Evolutionary conservation across 2,113 vertebrate genomes (phyloP).

Genomic region (Eurypyga helias): DNA sequence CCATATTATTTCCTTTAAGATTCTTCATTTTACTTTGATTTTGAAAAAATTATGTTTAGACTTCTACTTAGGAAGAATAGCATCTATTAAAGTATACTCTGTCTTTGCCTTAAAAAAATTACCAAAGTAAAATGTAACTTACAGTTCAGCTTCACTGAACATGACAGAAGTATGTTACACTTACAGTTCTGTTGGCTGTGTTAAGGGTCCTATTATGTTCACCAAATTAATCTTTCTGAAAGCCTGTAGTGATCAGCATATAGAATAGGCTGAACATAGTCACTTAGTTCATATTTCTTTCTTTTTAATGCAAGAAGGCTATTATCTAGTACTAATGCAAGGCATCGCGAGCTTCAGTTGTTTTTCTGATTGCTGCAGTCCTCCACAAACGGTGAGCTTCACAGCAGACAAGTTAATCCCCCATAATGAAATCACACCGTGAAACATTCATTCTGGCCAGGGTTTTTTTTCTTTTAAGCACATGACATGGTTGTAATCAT

Average conservation of each 20-base stretch:
- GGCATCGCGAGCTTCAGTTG: not conserved
- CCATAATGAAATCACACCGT: constrained; percentile 63
- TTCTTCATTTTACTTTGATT: not conserved
- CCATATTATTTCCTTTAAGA: not conserved
- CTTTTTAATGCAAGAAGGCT: constrained; percentile 43
- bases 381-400: constrained; percentile 37
- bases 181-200: constrained; percentile 41
- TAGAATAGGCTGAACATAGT: not conserved
- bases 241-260: constrained; percentile 31
- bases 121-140: constrained; percentile 34
- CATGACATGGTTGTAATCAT: constrained; percentile 48
- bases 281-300: constrained; percentile 48
- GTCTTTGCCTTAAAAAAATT: constrained; percentile 30
- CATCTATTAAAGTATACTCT: not conserved
- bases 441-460: constrained; percentile 54
- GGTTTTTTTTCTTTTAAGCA: constrained; percentile 18
- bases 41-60: not conserved
- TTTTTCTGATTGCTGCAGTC: constrained; percentile 33
- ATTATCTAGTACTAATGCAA: constrained; percentile 22
- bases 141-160: constrained; percentile 34
- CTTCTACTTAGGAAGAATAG: constrained; percentile 13
- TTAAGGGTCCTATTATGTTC: constrained; percentile 43
- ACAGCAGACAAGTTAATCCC: constrained; percentile 55
- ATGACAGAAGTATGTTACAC: constrained; percentile 41
- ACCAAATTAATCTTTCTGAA: constrained; percentile 61